Evolutionary conservation across 2,797 vertebrate species (phyloP).

Genomic region (Crocodylus rhombifer): DNA sequence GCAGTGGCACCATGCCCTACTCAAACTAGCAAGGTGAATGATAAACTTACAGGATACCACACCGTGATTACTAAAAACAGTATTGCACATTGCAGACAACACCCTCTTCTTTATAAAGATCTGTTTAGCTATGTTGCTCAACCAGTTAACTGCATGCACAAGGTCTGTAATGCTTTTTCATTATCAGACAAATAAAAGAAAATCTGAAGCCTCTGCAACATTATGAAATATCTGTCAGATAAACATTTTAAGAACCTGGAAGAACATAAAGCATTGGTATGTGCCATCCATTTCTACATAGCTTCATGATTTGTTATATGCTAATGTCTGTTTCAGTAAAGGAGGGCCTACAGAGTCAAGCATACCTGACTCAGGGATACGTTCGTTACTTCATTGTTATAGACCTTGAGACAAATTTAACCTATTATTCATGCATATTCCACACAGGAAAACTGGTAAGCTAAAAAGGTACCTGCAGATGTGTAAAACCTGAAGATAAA

Average conservation of each 20-base stretch:
- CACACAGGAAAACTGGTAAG: neutral
- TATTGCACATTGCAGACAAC: neutral
- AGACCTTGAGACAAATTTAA: neutral
- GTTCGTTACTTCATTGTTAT: neutral
- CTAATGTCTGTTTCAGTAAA: neutral
- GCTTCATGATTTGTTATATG: neutral
- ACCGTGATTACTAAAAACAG: neutral
- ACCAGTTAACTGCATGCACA: neutral
- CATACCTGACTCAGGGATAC: neutral
- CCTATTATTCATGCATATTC: neutral
- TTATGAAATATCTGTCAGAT: conserved; percentile 3
- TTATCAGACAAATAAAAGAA: conserved; percentile 19
- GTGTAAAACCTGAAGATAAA: neutral
- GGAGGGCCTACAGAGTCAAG: neutral
- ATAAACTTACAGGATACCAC: neutral
- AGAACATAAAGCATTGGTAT: neutral
- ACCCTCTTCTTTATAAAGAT: conserved; percentile 2
- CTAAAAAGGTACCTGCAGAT: neutral
- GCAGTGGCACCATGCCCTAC: neutral
- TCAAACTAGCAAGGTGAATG: neutral
- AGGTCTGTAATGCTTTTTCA: neutral
- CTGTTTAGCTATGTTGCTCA: neutral
- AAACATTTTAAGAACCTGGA: neutral
- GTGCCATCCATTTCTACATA: neutral
- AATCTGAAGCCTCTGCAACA: neutral